Evolutionary conservation across 2,113 vertebrate genomes (phyloP).

Genomic region (Hippocampus abdominalis): DNA sequence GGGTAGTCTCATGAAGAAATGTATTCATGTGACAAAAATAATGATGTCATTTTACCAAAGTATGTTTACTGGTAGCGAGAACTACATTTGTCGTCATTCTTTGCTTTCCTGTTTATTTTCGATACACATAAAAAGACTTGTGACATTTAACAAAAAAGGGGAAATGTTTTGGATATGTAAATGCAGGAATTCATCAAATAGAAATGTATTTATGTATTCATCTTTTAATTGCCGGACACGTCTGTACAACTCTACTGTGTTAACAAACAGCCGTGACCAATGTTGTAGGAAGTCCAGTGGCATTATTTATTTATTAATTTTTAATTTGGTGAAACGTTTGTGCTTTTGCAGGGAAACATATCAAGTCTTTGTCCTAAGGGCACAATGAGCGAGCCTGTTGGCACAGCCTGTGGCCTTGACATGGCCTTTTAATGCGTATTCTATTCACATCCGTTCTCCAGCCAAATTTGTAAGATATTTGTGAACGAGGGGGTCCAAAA

Average conservation of each 20-base stretch:
- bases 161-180: background rate
- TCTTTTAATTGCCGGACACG: constrained; percentile 33
- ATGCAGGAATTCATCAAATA: background rate
- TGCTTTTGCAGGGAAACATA: constrained; percentile 34
- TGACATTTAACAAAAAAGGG: background rate
- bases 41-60: background rate
- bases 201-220: constrained; percentile 23
- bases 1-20: background rate
- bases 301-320: constrained; percentile 52
- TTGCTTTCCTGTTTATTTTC: background rate
- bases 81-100: background rate
- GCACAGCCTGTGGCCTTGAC: constrained; percentile 47
- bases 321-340: constrained; percentile 38
- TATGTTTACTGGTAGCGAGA: background rate
- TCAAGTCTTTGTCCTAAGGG: constrained; percentile 42
- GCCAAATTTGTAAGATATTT: constrained; percentile 48
- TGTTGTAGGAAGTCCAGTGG: constrained; percentile 53
- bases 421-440: constrained; percentile 27
- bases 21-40: background rate
- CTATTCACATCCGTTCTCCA: constrained; percentile 35
- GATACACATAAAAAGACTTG: background rate
- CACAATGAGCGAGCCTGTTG: constrained; percentile 61
- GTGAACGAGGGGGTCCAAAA: constrained; percentile 41
- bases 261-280: constrained; percentile 38
- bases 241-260: constrained; percentile 40